Evolutionary conservation across 2,888 invertebrate genomes (phyloP), one percentile per base, ranked within the genome.

Genomic region (Pimpla rufipes): DNA sequence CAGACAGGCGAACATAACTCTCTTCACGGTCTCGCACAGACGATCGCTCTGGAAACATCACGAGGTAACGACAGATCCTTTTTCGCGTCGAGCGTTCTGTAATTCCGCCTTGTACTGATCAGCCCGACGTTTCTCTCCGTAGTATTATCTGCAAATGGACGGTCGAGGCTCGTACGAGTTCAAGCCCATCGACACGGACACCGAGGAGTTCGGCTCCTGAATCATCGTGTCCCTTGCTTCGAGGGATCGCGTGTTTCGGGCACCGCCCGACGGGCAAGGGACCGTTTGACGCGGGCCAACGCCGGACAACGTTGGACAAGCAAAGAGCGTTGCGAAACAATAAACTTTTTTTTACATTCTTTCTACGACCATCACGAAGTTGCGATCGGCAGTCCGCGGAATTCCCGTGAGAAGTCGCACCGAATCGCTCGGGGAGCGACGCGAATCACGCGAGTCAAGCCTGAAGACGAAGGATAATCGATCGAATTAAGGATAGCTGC

Each of bases 31-130:
- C 37, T 99, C 99, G 0, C 99, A 99, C 93, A 96, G 99, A 87
- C 98, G 98, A 92, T 98, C 98, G 0, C 94, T 99, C n/a, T 98
- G 99, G 99, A 96, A 96, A 92, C 98, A 99, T 93, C 99, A 99
- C 94, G 99, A 99, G 94, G 96, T 95, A 92, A n/a, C n/a, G n/a
- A n/a, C n/a, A n/a, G n/a, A n/a, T n/a, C n/a, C n/a, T n/a, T n/a
- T n/a, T n/a, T n/a, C n/a, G n/a, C n/a, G n/a, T n/a, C n/a, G n/a
- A n/a, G n/a, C n/a, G n/a, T n/a, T n/a, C n/a, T n/a, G n/a, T n/a
- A n/a, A n/a, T n/a, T n/a, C n/a, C n/a, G n/a, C n/a, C n/a, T n/a
- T n/a, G n/a, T n/a, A n/a, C n/a, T n/a, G n/a, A n/a, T n/a, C n/a
- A n/a, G n/a, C n/a, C n/a, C 18, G 8, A 62, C 23, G 8, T 57